Percentiles rank a stretch among this genome's conserved stretches.
Evolutionary conservation across 2,113 vertebrate species (phyloP).

Genomic region (Pomatorhinus ruficollis): DNA sequence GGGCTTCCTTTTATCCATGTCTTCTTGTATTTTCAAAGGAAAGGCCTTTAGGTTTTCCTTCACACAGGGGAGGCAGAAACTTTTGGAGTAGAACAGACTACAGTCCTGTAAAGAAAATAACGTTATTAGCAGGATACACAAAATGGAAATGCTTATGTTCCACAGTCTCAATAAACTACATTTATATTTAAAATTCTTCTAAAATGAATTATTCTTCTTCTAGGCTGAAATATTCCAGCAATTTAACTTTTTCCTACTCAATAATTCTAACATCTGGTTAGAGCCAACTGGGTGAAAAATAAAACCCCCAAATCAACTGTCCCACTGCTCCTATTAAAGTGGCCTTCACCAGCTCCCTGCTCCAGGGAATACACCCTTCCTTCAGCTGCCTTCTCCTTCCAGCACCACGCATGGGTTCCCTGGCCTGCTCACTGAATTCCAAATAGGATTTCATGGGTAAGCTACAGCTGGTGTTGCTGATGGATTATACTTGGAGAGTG

Average conservation of each 20-base stretch:
- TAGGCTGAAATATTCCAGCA: background rate
- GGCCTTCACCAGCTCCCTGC: background rate
- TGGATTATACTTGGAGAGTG: conserved; percentile 9
- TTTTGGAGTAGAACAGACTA: conserved; percentile 88
- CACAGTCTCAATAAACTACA: background rate
- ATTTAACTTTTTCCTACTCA: background rate
- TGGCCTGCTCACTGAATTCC: background rate
- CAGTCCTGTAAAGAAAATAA: conserved; percentile 78
- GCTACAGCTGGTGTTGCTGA: background rate
- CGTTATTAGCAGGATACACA: background rate
- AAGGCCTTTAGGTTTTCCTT: conserved; percentile 82
- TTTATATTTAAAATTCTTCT: background rate
- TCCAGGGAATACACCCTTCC: background rate
- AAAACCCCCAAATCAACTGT: background rate
- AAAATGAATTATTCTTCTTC: background rate
- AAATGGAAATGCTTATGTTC: background rate
- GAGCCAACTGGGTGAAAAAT: background rate
- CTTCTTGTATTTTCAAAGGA: conserved; percentile 82
- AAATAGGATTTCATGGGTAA: conserved; percentile 18
- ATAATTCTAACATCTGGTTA: background rate
- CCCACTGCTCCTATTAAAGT: background rate
- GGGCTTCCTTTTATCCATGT: conserved; percentile 78
- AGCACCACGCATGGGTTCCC: background rate
- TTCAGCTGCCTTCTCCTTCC: background rate
- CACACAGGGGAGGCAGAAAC: conserved; percentile 86